Evolutionary conservation across 2,113 vertebrate genomes (phyloP), one percentile per base, ranked within the genome.

Genomic region (Brachypodius melanocephalos): DNA sequence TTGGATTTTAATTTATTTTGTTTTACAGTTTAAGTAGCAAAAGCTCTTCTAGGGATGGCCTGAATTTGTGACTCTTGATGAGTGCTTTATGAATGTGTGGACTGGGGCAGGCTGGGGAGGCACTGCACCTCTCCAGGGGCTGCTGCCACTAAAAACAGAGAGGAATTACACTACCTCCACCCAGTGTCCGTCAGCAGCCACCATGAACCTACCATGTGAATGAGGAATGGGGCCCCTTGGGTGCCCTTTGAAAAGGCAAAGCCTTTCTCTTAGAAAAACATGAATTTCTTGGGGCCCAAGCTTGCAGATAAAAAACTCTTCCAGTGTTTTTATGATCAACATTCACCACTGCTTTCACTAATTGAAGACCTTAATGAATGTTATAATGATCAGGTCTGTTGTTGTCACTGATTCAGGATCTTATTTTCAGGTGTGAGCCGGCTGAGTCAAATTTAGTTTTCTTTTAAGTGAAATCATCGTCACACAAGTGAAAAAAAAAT

Each of bases 121-220:
- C 13, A 40, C 7, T 51, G 32, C 26, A 42, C 5, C 15, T 63
- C 57, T 71, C 26, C 29, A 38, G 72, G 54, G 49, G 45, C 12
- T 69, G 49, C 74, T 61, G 74, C 74, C 34, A 18, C 40, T 76
- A 2, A 7, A 31, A 72, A 1, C 32, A 34, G 52, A 58, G 48
- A 28, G 36, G 31, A 59, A 14, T 68, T 45, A 7, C 40, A 24
- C 12, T 61, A 0, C n/a, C 40, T 89, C 52, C 28, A 7, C 22
- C 75, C 71, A 20, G 22, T 12, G 42, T 45, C 31, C 48, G 49
- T 38, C 45, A 14, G n/a, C 12, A 81, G 75, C 80, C 76, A 63
- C 43, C 24, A 20, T 1, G 13, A 76, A n/a, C 48, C 42, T 7
- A 4, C 25, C 0, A 0, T 2, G 1, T 7, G 14, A 45, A 10